Evolutionary conservation across 2,888 invertebrate genomes (phyloP).

Genomic region (Tachystola acroxantha): DNA sequence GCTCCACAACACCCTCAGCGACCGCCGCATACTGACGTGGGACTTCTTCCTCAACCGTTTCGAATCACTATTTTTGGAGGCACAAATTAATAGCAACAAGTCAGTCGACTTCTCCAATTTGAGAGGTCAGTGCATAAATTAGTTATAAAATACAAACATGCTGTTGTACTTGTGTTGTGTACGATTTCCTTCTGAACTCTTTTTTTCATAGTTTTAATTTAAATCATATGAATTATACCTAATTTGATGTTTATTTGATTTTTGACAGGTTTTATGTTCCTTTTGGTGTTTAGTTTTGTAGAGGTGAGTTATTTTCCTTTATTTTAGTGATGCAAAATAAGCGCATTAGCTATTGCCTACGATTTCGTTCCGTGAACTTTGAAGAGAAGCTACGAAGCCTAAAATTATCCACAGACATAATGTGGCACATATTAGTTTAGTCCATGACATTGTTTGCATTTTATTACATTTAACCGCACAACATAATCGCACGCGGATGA

Average conservation of each 20-base stretch:
- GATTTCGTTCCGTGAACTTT: too few relatives aligned
- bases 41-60: slow-evolving; percentile 97
- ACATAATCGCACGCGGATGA: too few relatives aligned
- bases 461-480: too few relatives aligned
- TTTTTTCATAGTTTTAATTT: slow-evolving; percentile 1
- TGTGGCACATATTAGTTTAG: too few relatives aligned
- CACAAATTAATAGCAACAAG: slow-evolving; percentile 93
- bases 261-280: slow-evolving; percentile 1
- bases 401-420: too few relatives aligned
- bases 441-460: too few relatives aligned
- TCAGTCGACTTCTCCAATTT: slow-evolving; percentile 90
- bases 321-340: neutral
- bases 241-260: slow-evolving; percentile 4
- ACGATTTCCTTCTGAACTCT: neutral
- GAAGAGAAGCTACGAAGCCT: too few relatives aligned
- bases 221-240: slow-evolving; percentile 1
- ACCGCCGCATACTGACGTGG: slow-evolving; percentile 95
- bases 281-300: slow-evolving; percentile 4
- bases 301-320: slow-evolving; percentile 3
- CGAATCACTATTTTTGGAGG: slow-evolving; percentile 96
- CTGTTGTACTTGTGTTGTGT: too few relatives aligned
- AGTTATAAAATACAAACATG: too few relatives aligned
- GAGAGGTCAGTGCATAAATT: slow-evolving; percentile 81
- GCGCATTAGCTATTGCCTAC: too few relatives aligned
- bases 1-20: slow-evolving; percentile 94